Evolutionary conservation across 2,797 vertebrate species (phyloP).

Genomic region (Ptychadena robeensis): DNA sequence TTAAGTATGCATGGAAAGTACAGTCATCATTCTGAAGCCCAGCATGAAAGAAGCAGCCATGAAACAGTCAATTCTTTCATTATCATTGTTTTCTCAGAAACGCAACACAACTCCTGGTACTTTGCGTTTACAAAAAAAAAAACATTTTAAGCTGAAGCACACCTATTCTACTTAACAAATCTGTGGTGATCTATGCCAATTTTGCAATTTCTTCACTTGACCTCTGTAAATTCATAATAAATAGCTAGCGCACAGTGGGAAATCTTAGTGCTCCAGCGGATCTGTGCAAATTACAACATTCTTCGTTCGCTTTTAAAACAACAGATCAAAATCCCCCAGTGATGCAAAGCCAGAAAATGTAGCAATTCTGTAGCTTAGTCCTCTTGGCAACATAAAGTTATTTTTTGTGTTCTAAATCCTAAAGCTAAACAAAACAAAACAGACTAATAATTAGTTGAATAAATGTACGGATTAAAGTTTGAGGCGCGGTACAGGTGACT

Average conservation of each 20-base stretch:
- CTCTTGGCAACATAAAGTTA: conserved; percentile 25
- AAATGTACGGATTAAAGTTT: conserved; percentile 29
- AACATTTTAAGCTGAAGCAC: conserved; percentile 23
- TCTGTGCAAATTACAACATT: conserved; percentile 51
- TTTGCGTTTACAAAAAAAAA: conserved; percentile 29
- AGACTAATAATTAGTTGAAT: conserved; percentile 8
- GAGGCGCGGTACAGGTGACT: conserved; percentile 9
- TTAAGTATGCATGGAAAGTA: conserved; percentile 50
- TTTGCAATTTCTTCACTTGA: conserved; percentile 57
- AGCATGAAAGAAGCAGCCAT: conserved; percentile 37
- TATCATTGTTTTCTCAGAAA: conserved; percentile 45
- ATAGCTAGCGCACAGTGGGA: conserved; percentile 53
- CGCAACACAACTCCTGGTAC: conserved; percentile 22
- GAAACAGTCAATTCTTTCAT: conserved; percentile 47
- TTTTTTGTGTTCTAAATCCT: conserved; percentile 23
- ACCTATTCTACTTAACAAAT: conserved; percentile 56
- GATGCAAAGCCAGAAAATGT: conserved; percentile 40
- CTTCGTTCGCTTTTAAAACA: conserved; percentile 48
- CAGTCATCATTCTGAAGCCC: conserved; percentile 27
- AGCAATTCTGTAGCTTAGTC: conserved; percentile 21
- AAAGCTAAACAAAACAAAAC: conserved; percentile 19
- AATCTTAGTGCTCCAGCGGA: conserved; percentile 39
- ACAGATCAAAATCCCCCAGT: conserved; percentile 43
- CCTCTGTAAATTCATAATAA: conserved; percentile 60
- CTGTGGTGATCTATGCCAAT: conserved; percentile 44